Evolutionary conservation across 2,797 vertebrate species (phyloP), one percentile per base, ranked within the genome.

Genomic region (Lutjanus argentimaculatus): DNA sequence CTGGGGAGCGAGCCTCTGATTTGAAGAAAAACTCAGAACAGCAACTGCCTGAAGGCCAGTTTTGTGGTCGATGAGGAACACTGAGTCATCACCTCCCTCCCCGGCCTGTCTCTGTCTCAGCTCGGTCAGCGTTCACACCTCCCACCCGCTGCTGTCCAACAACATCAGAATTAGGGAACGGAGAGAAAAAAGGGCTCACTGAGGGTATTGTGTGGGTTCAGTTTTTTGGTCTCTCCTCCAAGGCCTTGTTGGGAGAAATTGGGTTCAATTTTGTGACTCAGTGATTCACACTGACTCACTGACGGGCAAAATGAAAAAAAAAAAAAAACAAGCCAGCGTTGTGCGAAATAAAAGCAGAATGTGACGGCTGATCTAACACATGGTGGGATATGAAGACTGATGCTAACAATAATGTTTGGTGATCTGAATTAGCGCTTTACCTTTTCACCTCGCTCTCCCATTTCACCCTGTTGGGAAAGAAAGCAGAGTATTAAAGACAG

Each of bases 391-490:
- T 75, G 16, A 36, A 70, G 78, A 77, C 56, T 63, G 70, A 90
- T 57, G 79, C 82, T 74, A 67, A 75, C 79, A 76, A 88, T 76
- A 82, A 90, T 61, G 78, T 85, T 78, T 63, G 72, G 83, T 21
- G 83, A 90, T 86, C 75, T 74, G 82, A 91, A 91, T 81, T 59
- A 75, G 73, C 1, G 0, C 25, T 90, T 97, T 94, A 99, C 98
- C 98, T 98, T 99, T 95, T 98, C 97, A 94, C 98, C 98, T 91
- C 42, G 95, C 77, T 98, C 97, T 95, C 98, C 98, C 91, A 95
- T 96, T 91, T 98, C 98, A 89, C 98, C 98, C 98, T 99, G 93
- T 91, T 80, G 94, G 94, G 89, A 96, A 89, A 91, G 83, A 94
- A 94, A 93, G 72, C 94, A 93, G 70, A 92, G 79, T 75, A 80